Base-by-base conservation (phyloP, 2,797 vertebrate genomes). In the Mallotus villosus region DNA sequence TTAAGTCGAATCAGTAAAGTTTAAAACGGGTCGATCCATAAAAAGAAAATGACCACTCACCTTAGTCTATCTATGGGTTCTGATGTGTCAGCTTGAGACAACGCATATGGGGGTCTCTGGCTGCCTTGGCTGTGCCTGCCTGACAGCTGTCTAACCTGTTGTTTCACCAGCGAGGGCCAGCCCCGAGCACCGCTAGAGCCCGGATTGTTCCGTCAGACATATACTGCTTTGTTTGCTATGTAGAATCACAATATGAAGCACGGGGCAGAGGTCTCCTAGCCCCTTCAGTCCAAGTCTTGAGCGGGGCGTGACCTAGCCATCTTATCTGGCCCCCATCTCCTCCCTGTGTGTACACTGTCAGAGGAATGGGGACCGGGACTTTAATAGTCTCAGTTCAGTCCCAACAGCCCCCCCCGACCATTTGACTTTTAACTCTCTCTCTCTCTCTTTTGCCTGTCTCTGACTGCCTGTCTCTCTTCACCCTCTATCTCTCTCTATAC, bases 61-160 rank as follows among this genome's bases (percentile, higher is more conserved):
- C 89, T 88, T 76, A 21, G 68, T 82, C 69, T 67, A 51, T 67
- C 78, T 22, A 62, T 46, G 74, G 41, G 71, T 76, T 84, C 69
- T 74, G 71, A 77, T 76, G 78, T 71, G 72, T 78, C 71, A 24
- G 59, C 27, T 29, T 55, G 67, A 75, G 68, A 49, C 74, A 78
- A 66, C 84, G 82, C 75, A 83, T 72, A 72, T 58, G 62, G 79
- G 63, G 63, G 68, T 76, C 72, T 70, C 53, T 59, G 68, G 63
- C 67, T 83, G 69, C 78, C 59, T 78, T 68, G 65, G 74, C 77
- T 81, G 69, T 46, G 74, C 78, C 59, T 67, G 25, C 70, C 83
- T 87, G 90, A 88, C 90, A 90, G 87, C 89, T 89, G 90, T 87
- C 86, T 83, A 83, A 88, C 85, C 90, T 89, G 87, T 88, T 89